These are phyloP conservation scores for Tillus elongatus DNA, from an alignment of 2,888 invertebrate genomes.

Conservation along the genomic window DNA sequence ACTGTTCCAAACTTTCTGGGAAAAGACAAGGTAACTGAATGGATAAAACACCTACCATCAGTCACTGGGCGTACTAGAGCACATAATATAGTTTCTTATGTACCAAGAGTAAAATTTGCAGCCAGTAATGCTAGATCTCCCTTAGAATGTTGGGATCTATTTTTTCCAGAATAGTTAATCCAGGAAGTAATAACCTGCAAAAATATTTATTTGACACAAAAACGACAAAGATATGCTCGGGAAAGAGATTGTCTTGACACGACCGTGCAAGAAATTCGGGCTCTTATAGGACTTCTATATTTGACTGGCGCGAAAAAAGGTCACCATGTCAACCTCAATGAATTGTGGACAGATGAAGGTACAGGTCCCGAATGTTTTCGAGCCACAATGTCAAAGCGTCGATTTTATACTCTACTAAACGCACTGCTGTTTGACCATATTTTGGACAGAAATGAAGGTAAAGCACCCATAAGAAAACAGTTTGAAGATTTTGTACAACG, in stretches of 20 bases:
- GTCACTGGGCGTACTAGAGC: neutral
- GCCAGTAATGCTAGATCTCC: neutral
- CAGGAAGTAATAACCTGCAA: neutral
- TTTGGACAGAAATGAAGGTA: conserved; percentile 4
- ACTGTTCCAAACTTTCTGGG: neutral
- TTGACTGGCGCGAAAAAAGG: conserved; percentile 7
- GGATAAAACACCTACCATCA: neutral
- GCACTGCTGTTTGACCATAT: conserved; percentile 6
- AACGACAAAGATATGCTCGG: conserved; percentile 7
- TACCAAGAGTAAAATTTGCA: neutral
- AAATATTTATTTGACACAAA: conserved; percentile 3
- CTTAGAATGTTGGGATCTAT: too few relatives aligned
- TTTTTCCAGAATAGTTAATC: neutral
- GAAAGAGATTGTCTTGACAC: conserved; percentile 11
- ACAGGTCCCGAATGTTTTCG: conserved; percentile 11
- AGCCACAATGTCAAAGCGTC: conserved; percentile 6
- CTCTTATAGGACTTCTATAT: neutral
- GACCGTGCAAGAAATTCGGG: conserved; percentile 6
- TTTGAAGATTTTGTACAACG: conserved; percentile 5
- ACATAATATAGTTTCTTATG: neutral
- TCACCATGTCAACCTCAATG: conserved; percentile 1
- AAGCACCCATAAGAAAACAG: conserved; percentile 9
- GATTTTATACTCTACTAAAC: conserved; percentile 6
- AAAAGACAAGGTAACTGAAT: neutral
- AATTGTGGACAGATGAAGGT: conserved; percentile 3